Percentiles rank a stretch among this genome's conserved stretches.
Conservation (phyloP, 2,113 vertebrate genomes). For the Syrmaticus mikado region DNA sequence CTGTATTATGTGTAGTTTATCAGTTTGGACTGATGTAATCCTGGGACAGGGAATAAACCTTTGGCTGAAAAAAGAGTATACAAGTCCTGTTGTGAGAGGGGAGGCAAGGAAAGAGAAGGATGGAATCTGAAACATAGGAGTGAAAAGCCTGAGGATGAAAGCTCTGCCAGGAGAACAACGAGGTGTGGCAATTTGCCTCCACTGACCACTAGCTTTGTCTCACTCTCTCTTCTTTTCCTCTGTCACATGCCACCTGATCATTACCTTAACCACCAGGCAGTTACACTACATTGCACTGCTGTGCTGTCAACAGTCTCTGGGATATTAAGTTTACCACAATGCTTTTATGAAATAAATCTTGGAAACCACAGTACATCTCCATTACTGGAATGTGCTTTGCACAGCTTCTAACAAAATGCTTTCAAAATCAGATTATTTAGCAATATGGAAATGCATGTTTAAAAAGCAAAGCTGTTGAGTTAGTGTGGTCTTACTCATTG, state of each 20-base stretch:
- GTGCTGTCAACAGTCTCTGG: constrained; percentile 29
- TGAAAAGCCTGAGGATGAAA: constrained; percentile 27
- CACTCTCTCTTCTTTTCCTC: neutral
- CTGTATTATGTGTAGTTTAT: neutral
- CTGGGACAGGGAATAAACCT: neutral
- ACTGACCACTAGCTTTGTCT: constrained; percentile 1
- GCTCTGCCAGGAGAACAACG: constrained; percentile 32
- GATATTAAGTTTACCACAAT: constrained; percentile 43
- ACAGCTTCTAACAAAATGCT: constrained; percentile 40
- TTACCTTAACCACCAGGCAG: constrained; percentile 51
- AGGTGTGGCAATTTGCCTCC: neutral
- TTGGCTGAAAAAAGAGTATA: neutral
- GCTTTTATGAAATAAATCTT: constrained; percentile 61
- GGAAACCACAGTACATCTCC: constrained; percentile 31
- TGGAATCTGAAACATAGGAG: neutral
- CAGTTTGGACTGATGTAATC: neutral
- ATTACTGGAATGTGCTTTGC: constrained; percentile 15
- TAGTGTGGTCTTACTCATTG: neutral
- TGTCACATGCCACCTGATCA: constrained; percentile 23
- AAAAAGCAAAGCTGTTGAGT: neutral
- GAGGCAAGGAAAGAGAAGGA: neutral
- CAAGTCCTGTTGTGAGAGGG: neutral
- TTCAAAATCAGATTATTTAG: constrained; percentile 63
- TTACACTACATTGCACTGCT: constrained; percentile 48
- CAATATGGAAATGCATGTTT: constrained; percentile 20